Percentiles rank a stretch among this genome's conserved stretches.
phyloP scores from a whole-genome alignment of 2,113 vertebrate species.

The Paratilapia polleni region DNA sequence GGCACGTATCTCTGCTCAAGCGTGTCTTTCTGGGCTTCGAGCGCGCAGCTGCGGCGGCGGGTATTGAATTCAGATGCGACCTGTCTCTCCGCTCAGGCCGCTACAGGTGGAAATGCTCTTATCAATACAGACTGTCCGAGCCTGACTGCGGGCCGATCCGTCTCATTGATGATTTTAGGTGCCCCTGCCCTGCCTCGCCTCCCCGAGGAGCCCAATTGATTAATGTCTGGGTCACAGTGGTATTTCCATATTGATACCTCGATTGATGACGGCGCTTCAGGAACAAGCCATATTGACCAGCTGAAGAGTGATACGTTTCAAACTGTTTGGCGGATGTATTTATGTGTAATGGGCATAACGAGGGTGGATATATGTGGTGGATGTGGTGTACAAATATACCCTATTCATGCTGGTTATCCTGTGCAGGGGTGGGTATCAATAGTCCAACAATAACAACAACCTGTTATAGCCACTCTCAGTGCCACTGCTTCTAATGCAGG shows the following conservation, averaged over 20 bases:
- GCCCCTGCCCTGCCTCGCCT: constrained; percentile 56
- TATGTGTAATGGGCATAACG: constrained; percentile 35
- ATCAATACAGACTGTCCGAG: constrained; percentile 78
- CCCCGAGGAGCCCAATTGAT: constrained; percentile 78
- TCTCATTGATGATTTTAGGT: constrained; percentile 79
- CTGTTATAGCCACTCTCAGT: not conserved
- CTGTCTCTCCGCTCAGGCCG: constrained; percentile 53
- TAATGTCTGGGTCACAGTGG: constrained; percentile 80
- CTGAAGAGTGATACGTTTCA: constrained; percentile 69
- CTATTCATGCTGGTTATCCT: not conserved
- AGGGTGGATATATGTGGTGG: not conserved
- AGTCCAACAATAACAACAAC: constrained; percentile 14
- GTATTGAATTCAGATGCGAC: constrained; percentile 79
- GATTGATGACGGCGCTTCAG: constrained; percentile 81
- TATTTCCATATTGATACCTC: constrained; percentile 84
- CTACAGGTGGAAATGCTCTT: constrained; percentile 79
- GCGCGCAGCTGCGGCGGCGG: constrained; percentile 72
- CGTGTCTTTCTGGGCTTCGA: constrained; percentile 76
- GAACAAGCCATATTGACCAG: constrained; percentile 78
- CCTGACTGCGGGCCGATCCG: constrained; percentile 70
- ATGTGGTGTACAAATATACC: not conserved
- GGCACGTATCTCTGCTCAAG: constrained; percentile 77
- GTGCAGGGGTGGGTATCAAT: constrained; percentile 11
- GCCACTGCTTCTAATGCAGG: not conserved
- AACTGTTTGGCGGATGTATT: constrained; percentile 50